Conservation (phyloP, 1,140 invertebrate genomes). For the Trichoplusia ni region DNA sequence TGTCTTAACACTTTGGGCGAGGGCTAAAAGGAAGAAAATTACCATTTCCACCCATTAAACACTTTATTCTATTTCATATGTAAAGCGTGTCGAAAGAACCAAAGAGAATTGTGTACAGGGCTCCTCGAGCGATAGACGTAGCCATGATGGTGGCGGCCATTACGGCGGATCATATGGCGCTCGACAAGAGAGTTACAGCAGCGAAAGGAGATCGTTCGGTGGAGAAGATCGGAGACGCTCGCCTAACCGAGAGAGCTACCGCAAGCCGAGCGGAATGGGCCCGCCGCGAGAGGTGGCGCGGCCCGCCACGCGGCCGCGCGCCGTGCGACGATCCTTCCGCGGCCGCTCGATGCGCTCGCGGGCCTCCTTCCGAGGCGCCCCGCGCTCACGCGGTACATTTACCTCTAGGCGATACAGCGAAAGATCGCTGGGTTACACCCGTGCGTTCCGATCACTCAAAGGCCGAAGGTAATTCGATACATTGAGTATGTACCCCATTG, state of each 20-base stretch:
- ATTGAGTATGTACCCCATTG: slow-evolving; percentile 45
- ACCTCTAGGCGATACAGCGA: slow-evolving; percentile 66
- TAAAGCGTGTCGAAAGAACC: slow-evolving; percentile 56
- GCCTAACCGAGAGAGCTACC: slow-evolving; percentile 73
- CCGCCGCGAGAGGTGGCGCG: slow-evolving; percentile 73
- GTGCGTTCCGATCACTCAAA: slow-evolving; percentile 70
- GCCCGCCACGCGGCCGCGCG: slow-evolving; percentile 54
- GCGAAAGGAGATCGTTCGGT: slow-evolving; percentile 73
- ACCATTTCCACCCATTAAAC: slow-evolving; percentile 25
- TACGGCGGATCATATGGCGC: slow-evolving; percentile 75
- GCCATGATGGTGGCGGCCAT: slow-evolving; percentile 78
- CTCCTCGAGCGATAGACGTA: slow-evolving; percentile 78
- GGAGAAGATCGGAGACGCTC: slow-evolving; percentile 74
- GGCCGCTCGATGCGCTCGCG: slow-evolving; percentile 73
- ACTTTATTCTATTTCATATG: slow-evolving; percentile 47
- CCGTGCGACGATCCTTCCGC: slow-evolving; percentile 75
- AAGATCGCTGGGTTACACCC: slow-evolving; percentile 66
- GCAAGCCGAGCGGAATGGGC: slow-evolving; percentile 75
- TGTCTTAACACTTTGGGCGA: slow-evolving; percentile 6
- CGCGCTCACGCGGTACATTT: slow-evolving; percentile 68
- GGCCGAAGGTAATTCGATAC: slow-evolving; percentile 72
- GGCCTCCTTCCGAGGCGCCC: slow-evolving; percentile 69
- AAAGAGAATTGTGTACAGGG: slow-evolving; percentile 81
- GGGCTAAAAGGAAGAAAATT: slow-evolving; percentile 11
- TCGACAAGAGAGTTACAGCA: slow-evolving; percentile 75